Evolutionary conservation across 1,140 invertebrate species (phyloP).

Genomic region (Archegozetes longisetosus): DNA sequence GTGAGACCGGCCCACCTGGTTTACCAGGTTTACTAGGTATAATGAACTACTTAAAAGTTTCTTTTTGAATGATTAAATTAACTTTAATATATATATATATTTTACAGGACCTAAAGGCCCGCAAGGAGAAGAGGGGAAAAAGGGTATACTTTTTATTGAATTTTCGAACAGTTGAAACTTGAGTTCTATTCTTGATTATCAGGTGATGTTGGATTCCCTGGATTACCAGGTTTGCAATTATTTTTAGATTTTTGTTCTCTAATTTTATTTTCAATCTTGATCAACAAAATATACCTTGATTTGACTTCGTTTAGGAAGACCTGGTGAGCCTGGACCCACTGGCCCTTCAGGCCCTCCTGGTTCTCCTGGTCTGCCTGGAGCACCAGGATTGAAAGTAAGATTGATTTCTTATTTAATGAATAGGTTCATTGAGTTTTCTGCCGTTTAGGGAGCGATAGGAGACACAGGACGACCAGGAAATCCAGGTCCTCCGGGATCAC

Average conservation of each 20-base stretch:
- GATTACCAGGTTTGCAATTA: neutral
- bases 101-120: constrained; percentile 1
- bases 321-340: neutral
- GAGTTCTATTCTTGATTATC: neutral
- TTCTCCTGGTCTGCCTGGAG: constrained; percentile 34
- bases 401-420: constrained; percentile 44
- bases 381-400: constrained; percentile 43
- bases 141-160: neutral
- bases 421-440: constrained; percentile 13
- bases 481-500: constrained; percentile 15
- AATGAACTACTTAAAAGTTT: neutral
- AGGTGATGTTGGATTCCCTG: neutral
- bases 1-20: neutral
- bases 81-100: neutral
- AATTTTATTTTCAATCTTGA: constrained; percentile 8
- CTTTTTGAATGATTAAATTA: too few species aligned
- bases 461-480: constrained; percentile 8
- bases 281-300: too few species aligned
- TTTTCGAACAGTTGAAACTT: neutral
- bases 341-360: constrained; percentile 36
- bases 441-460: constrained; percentile 22
- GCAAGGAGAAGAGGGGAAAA: neutral
- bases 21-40: neutral
- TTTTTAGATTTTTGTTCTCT: neutral
- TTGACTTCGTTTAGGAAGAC: neutral